Conservation (phyloP, 2,113 vertebrate species). For the Motacilla tschutschensis region DNA sequence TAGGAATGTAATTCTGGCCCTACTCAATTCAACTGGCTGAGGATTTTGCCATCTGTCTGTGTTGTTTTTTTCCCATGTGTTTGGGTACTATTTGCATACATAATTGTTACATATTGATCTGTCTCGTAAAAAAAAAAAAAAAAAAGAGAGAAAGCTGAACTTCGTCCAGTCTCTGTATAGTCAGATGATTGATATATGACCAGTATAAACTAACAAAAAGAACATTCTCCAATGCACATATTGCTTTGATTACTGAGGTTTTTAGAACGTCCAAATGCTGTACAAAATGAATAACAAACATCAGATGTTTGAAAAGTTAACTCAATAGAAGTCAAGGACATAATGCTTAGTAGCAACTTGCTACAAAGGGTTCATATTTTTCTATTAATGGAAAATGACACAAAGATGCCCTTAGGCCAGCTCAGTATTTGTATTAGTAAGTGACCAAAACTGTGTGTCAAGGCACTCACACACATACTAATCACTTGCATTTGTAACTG, state of each 20-base stretch:
- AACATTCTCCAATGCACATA: background rate
- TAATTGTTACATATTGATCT: slow-evolving; percentile 32
- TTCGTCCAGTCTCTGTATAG: background rate
- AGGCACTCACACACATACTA: slow-evolving; percentile 14
- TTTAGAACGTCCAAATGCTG: background rate
- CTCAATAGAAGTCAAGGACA: slow-evolving; percentile 29
- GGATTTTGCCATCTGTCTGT: background rate
- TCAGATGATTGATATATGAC: slow-evolving; percentile 25
- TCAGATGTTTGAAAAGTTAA: slow-evolving; percentile 48
- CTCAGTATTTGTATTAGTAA: slow-evolving; percentile 55
- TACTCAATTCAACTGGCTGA: background rate
- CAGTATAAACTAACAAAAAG: slow-evolving; percentile 41
- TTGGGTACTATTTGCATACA: slow-evolving; percentile 27
- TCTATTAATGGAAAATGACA: slow-evolving; percentile 52
- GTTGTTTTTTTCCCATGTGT: background rate
- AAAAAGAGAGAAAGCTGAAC: background rate
- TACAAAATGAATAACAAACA: slow-evolving; percentile 32
- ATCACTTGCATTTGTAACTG: slow-evolving; percentile 59
- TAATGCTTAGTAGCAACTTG: slow-evolving; percentile 51
- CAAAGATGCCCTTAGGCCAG: slow-evolving; percentile 41
- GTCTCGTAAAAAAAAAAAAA: background rate
- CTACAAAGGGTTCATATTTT: slow-evolving; percentile 45
- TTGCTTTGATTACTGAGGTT: slow-evolving; percentile 32
- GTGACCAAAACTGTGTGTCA: slow-evolving; percentile 53
- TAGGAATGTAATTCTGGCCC: slow-evolving; percentile 22